These are phyloP conservation scores for Pseudomyrmex cubaensis DNA, from an alignment of 1,140 invertebrate genomes.

Conservation along the genomic window DNA sequence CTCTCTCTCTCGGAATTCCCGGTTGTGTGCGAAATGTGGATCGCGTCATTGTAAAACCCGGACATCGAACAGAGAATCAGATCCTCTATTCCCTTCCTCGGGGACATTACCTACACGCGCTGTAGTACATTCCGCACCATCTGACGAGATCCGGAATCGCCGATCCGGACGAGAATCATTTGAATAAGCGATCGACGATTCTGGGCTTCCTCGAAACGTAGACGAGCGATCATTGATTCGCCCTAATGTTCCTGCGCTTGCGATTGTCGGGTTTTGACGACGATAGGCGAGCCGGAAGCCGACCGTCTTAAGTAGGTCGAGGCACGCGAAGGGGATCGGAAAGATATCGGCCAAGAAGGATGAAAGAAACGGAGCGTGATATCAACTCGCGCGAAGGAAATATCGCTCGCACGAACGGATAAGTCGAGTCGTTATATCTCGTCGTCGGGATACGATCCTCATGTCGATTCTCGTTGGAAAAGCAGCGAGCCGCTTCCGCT, in stretches of 20 bases:
- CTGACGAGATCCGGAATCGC: conserved; percentile 53
- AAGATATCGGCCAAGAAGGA: conserved; percentile 39
- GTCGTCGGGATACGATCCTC: background rate
- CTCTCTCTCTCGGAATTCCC: background rate
- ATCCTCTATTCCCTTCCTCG: conserved; percentile 1
- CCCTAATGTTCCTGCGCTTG: conserved; percentile 51
- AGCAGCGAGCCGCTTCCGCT: conserved; percentile 12
- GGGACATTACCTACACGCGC: conserved; percentile 64
- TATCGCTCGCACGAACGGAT: conserved; percentile 17
- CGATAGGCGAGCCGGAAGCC: conserved; percentile 38
- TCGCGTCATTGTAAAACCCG: conserved; percentile 43
- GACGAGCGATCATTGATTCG: conserved; percentile 65
- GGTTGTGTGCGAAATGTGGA: background rate
- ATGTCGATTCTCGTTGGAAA: conserved; percentile 36
- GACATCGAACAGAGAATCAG: conserved; percentile 42
- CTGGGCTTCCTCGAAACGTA: conserved; percentile 5
- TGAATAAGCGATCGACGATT: conserved; percentile 71
- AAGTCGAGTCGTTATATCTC: conserved; percentile 14
- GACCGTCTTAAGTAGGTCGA: conserved; percentile 31
- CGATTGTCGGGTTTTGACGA: conserved; percentile 39
- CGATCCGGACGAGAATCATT: conserved; percentile 64
- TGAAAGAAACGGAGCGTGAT: background rate
- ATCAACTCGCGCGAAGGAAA: conserved; percentile 33
- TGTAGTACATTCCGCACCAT: conserved; percentile 26
- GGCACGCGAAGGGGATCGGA: conserved; percentile 37